Conservation (phyloP, 2,797 vertebrate species). For the Ctenosaura bakeri region DNA sequence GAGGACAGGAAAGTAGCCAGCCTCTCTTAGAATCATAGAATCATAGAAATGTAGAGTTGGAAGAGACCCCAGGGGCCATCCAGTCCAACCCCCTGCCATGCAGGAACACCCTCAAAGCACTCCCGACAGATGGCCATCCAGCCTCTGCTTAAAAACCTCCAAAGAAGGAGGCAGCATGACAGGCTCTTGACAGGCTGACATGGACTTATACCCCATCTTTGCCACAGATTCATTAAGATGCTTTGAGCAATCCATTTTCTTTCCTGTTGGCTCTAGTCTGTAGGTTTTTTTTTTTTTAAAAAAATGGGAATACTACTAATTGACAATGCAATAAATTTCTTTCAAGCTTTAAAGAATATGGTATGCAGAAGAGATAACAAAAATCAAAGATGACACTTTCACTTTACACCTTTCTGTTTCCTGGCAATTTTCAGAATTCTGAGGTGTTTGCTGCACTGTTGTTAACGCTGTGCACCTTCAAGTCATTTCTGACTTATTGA, state of each 20-base stretch:
- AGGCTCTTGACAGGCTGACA: background rate
- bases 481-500: no score
- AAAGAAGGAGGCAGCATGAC: no score
- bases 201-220: background rate
- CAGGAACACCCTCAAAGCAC: no score
- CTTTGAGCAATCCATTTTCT: background rate
- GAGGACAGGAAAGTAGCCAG: background rate
- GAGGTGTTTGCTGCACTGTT: background rate
- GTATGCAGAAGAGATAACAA: background rate
- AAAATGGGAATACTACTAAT: background rate
- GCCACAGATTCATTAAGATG: background rate
- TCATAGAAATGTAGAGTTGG: no score
- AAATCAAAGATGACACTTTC: background rate
- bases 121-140: no score
- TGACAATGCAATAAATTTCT: background rate
- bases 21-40: no score
- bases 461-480: no score
- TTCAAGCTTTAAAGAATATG: background rate
- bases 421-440: background rate
- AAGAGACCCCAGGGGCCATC: no score
- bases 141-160: no score
- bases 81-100: no score
- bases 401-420: background rate
- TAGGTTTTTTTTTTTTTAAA: background rate
- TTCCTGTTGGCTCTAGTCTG: background rate